Base-by-base conservation (phyloP, 2,113 vertebrate species). In the Melanerpes formicivorus region DNA sequence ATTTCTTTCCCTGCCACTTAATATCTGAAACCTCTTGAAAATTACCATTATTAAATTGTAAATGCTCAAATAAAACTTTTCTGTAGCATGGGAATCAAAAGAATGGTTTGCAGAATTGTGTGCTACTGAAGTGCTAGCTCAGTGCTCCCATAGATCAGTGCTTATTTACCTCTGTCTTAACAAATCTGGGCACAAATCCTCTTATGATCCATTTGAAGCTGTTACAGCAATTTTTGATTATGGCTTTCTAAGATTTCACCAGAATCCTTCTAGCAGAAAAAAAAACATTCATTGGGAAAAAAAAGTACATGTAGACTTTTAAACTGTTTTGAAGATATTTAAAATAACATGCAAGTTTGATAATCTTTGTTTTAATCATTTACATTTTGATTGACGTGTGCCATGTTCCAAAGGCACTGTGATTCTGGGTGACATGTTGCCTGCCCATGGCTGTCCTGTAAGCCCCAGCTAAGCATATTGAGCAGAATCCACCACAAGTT, bases 371-470 rank as follows among this genome's bases (percentile, higher is more conserved):
- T 80, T 80, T 55, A 27, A 16, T 67, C 7, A 71, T 77, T 44
- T 19, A 6, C 1, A 2, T 14, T 72, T 65, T 64, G 32, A 34
- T n/a, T 55, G 26, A 11, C 3, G 1, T 7, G 1, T 22, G 30
- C 46, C 18, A 30, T 1, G 11, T 65, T 42, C 27, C 26, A 71
- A 17, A 77, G 13, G 4, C 2, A 1, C 15, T 32, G 10, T 82
- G 19, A 37, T n/a, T 87, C 69, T 60, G 42, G 21, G 14, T 5
- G 22, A 18, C 0, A 0, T 40, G 12, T 50, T 72, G 5, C 30
- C 22, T 7, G 6, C 3, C 17, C 4, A 14, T 30, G 30, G 29
- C 7, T 75, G 14, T 74, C 46, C n/a, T 52, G 23, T 29, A 14
- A 87, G 30, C 26, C 27, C 71, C 29, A 15, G 18, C 4, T 7